A percentile compares a stretch with the other conserved stretches of the same genome.
Conservation (phyloP, 1,140 invertebrate genomes). For the Tenebrio molitor region DNA sequence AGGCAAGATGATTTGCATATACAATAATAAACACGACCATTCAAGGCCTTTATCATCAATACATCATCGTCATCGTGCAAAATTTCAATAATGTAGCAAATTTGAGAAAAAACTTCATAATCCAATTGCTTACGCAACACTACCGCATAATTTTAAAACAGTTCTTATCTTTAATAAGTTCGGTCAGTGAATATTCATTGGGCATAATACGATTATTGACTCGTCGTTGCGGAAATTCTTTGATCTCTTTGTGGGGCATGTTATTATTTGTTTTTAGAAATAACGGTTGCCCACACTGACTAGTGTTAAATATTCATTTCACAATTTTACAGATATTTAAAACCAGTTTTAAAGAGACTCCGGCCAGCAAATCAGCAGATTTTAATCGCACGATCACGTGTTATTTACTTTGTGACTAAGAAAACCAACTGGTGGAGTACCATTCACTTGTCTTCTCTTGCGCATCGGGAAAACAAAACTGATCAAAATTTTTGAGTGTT, state of each 20-base stretch:
- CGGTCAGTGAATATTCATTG: slow-evolving; percentile 6
- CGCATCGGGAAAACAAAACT: too few species aligned
- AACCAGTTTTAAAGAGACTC: slow-evolving; percentile 11
- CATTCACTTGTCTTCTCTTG: too few species aligned
- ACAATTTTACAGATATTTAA: slow-evolving; percentile 26
- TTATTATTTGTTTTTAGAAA: slow-evolving; percentile 12
- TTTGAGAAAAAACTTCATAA: neutral
- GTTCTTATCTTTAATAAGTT: too few species aligned
- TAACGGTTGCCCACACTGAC: slow-evolving; percentile 8
- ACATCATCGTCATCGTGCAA: neutral
- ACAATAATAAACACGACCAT: slow-evolving; percentile 27
- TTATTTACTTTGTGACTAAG: too few species aligned
- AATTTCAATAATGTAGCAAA: slow-evolving; percentile 6
- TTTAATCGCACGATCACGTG: slow-evolving; percentile 2
- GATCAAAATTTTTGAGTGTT: too few species aligned
- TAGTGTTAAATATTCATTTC: slow-evolving; percentile 11
- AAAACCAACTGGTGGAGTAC: too few species aligned
- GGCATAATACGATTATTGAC: slow-evolving; percentile 24
- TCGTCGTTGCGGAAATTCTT: slow-evolving; percentile 8
- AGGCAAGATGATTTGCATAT: slow-evolving; percentile 24
- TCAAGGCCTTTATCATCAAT: slow-evolving; percentile 13
- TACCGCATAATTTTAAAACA: too few species aligned
- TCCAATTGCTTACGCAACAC: neutral
- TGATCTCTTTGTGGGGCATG: too few species aligned
- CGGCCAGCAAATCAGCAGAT: neutral